Evolutionary conservation across 2,888 invertebrate genomes (phyloP).

Genomic region (Ectropis crepuscularia): DNA sequence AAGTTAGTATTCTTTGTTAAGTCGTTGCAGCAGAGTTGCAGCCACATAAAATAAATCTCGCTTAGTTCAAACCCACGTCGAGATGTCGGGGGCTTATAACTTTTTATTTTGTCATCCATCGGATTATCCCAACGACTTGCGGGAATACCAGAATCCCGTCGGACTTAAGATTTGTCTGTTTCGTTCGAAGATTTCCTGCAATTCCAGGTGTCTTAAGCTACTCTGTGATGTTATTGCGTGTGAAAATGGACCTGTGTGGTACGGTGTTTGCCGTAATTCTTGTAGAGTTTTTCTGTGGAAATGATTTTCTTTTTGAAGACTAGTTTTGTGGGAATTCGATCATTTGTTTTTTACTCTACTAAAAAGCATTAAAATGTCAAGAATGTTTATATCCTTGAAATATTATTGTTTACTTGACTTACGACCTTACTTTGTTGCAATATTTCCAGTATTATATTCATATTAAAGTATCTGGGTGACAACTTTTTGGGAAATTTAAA

Average conservation of each 20-base stretch:
- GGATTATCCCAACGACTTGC: constrained; percentile 37
- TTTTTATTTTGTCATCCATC: constrained; percentile 39
- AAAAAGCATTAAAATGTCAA: too few species aligned
- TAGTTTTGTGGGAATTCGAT: too few species aligned
- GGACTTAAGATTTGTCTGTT: constrained; percentile 11
- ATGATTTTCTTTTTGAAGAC: too few species aligned
- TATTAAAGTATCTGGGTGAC: too few species aligned
- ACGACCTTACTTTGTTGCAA: too few species aligned
- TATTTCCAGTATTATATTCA: too few species aligned
- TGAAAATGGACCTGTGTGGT: background rate
- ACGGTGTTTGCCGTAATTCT: too few species aligned
- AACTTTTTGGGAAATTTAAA: too few species aligned
- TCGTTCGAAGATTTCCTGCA: constrained; percentile 7
- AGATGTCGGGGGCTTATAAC: constrained; percentile 32
- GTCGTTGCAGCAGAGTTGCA: constrained; percentile 8
- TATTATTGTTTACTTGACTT: too few species aligned
- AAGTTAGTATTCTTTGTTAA: constrained; percentile 20
- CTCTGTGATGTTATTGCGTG: background rate
- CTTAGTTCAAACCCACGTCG: constrained; percentile 4
- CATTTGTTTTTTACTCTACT: too few species aligned
- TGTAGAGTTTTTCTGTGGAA: background rate
- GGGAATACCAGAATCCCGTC: constrained; percentile 6
- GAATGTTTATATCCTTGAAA: too few species aligned
- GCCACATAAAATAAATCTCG: constrained; percentile 12
- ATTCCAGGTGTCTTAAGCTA: constrained; percentile 1